These are phyloP conservation scores for Cavia porcellus DNA, from an alignment of 2,113 vertebrate genomes.

Conservation along the genomic window DNA sequence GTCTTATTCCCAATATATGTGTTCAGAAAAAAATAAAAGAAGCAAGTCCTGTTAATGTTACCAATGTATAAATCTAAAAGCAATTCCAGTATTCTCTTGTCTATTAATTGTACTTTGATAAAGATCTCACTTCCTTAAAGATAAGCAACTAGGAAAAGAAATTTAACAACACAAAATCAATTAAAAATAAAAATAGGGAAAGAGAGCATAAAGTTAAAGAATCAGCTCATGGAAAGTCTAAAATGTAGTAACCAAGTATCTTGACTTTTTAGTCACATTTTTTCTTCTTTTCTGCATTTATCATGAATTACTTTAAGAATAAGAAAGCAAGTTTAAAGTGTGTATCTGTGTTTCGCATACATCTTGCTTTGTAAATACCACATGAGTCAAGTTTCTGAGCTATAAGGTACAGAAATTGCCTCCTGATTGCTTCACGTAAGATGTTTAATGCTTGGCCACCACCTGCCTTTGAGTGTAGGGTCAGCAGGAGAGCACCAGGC, in stretches of 20 bases:
- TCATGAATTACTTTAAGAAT: background rate
- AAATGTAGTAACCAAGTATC: background rate
- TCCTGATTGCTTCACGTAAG: background rate
- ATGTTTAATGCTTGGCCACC: accelerated
- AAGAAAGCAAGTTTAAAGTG: background rate
- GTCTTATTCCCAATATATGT: background rate
- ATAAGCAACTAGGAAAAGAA: conserved; percentile 11
- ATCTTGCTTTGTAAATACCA: background rate
- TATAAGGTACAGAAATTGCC: background rate
- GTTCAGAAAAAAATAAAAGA: background rate
- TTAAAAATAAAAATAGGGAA: background rate
- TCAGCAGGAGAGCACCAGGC: background rate
- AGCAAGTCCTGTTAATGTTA: background rate
- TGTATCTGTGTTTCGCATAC: background rate
- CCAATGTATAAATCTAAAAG: background rate
- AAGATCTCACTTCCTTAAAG: background rate
- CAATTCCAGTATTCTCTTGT: background rate
- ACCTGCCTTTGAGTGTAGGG: accelerated
- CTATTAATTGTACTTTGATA: background rate
- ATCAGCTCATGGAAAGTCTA: background rate
- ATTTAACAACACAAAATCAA: background rate
- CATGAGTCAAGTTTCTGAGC: background rate
- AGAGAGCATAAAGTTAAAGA: background rate
- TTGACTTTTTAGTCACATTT: background rate
- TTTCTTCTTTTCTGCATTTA: background rate